phyloP scores from a whole-genome alignment of 2,888 invertebrate species.

The Falcaria lacertinaria region DNA sequence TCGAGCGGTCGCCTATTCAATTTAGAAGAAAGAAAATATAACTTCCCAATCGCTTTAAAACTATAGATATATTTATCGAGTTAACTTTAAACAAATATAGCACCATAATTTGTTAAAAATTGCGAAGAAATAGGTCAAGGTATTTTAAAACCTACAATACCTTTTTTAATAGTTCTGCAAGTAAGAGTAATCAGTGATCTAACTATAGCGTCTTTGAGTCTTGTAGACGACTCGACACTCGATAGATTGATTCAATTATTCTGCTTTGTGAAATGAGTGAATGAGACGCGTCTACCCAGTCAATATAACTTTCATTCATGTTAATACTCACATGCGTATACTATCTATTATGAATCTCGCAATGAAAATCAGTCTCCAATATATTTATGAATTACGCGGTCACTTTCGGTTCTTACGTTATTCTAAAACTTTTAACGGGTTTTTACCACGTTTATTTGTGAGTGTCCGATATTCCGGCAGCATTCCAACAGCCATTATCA shows the following conservation, averaged over 20 bases:
- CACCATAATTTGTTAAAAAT: no score
- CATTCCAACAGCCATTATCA: no score
- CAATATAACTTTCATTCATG: slow-evolving; percentile 57
- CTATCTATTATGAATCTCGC: slow-evolving; percentile 12
- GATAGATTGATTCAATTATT: slow-evolving; percentile 63
- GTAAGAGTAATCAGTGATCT: slow-evolving; percentile 15
- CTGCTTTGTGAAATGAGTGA: slow-evolving; percentile 40
- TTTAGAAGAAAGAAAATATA: background rate
- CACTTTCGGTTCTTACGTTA: no score
- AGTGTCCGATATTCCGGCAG: no score
- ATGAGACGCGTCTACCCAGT: slow-evolving; percentile 39
- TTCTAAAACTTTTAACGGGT: no score
- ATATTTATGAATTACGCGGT: no score
- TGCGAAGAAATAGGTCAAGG: no score
- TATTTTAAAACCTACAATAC: no score
- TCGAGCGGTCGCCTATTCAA: slow-evolving; percentile 9
- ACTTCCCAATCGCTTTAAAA: background rate
- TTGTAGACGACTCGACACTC: slow-evolving; percentile 46
- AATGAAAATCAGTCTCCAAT: no score
- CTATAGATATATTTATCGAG: background rate
- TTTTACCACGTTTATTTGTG: no score
- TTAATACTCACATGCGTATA: slow-evolving; percentile 30
- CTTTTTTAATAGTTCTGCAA: no score
- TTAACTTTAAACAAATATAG: background rate
- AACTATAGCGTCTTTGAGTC: slow-evolving; percentile 47